These are phyloP conservation scores for Drosophila paramelanica DNA, from an alignment of 2,888 invertebrate genomes.

Conservation along the genomic window DNA sequence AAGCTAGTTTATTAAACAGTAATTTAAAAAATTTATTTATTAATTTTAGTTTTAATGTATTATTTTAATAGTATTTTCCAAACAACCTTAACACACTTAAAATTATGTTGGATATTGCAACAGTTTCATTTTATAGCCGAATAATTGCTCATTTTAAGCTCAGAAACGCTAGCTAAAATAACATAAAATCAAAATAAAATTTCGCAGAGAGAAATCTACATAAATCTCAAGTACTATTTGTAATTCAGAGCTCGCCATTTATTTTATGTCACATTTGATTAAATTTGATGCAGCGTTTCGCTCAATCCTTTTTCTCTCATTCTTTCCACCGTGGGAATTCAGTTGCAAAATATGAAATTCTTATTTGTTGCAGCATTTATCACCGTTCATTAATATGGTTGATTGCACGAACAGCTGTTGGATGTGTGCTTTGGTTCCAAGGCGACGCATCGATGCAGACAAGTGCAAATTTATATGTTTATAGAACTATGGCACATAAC, in stretches of 20 bases:
- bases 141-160: slow-evolving; percentile 41
- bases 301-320: slow-evolving; percentile 8
- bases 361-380: slow-evolving; percentile 63
- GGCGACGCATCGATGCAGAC: slow-evolving; percentile 47
- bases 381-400: slow-evolving; percentile 66
- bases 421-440: slow-evolving; percentile 28
- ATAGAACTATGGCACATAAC: slow-evolving; percentile 24
- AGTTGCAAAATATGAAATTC: slow-evolving; percentile 53
- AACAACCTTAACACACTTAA: slow-evolving; percentile 20
- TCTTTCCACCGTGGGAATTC: slow-evolving; percentile 16
- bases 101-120: slow-evolving; percentile 49
- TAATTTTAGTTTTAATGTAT: too few species aligned
- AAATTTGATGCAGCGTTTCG: slow-evolving; percentile 50
- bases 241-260: slow-evolving; percentile 63
- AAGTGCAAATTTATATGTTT: slow-evolving; percentile 46
- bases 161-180: slow-evolving; percentile 20
- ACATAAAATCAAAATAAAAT: slow-evolving; percentile 21
- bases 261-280: slow-evolving; percentile 80
- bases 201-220: slow-evolving; percentile 10
- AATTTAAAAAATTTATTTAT: too few species aligned
- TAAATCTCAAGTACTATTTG: slow-evolving; percentile 14
- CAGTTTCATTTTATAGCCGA: slow-evolving; percentile 51
- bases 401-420: slow-evolving; percentile 78
- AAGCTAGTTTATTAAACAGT: too few species aligned
- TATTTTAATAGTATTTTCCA: too few species aligned